These are phyloP conservation scores for Halcyon leucocephala DNA, from an alignment of 2,797 vertebrate genomes.

Conservation along the genomic window DNA sequence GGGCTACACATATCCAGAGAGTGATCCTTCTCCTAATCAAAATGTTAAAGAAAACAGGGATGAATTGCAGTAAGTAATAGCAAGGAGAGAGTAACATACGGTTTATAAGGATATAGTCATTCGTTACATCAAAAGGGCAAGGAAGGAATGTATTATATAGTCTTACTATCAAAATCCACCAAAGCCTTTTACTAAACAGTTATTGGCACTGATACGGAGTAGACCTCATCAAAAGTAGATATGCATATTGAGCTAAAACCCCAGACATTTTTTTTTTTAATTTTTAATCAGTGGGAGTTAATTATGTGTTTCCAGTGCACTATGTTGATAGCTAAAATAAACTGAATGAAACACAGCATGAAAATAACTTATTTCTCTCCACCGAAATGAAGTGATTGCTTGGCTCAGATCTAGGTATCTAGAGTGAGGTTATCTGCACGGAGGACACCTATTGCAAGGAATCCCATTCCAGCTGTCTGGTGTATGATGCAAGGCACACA, in stretches of 20 bases:
- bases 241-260: neutral
- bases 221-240: neutral
- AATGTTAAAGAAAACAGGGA: neutral
- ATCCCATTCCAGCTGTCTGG: neutral
- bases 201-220: neutral
- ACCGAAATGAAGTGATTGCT: neutral
- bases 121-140: neutral
- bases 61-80: neutral
- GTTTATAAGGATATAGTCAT: neutral
- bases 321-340: neutral
- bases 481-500: neutral
- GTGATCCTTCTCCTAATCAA: neutral
- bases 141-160: neutral
- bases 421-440: neutral
- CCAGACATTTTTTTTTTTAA: neutral
- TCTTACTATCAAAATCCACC: neutral
- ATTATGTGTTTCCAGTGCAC: neutral
- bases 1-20: neutral
- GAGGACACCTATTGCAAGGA: neutral
- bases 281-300: neutral
- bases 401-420: neutral
- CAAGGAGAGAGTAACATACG: neutral
- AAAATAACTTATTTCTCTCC: neutral
- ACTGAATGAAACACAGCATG: neutral
- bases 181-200: neutral